A percentile compares a stretch with the other conserved stretches of the same genome.
Conservation (phyloP, 2,888 invertebrate species). For the Cantharis nigra region DNA sequence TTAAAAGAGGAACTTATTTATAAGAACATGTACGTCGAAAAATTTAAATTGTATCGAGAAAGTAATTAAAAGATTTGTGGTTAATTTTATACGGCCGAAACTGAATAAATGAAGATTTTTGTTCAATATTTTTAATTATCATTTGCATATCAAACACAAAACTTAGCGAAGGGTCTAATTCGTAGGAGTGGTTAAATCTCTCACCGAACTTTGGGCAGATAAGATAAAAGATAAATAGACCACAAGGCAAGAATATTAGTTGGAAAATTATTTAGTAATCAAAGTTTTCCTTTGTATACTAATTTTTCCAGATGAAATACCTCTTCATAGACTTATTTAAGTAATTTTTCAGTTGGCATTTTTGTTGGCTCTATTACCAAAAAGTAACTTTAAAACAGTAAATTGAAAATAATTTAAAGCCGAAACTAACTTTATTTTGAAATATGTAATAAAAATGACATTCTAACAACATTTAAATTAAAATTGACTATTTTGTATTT, state of each 20-base stretch:
- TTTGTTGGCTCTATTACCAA: no score
- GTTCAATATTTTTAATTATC: neutral
- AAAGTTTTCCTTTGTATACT: neutral
- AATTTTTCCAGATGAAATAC: neutral
- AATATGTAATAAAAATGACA: neutral
- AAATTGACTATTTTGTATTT: neutral
- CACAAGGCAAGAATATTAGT: neutral
- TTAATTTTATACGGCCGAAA: neutral
- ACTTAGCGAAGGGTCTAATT: neutral
- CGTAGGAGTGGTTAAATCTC: neutral
- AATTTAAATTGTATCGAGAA: neutral
- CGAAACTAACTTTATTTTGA: no score
- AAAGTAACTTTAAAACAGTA: neutral
- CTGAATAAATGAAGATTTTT: neutral
- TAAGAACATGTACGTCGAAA: neutral
- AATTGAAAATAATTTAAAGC: no score
- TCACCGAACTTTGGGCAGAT: neutral
- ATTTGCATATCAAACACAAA: neutral
- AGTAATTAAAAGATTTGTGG: neutral
- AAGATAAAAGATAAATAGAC: neutral
- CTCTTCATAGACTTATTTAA: neutral
- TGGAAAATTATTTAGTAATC: neutral
- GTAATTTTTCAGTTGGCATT: neutral
- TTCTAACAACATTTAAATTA: neutral
- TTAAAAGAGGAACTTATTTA: neutral